Conservation (phyloP, 2,888 invertebrate genomes). For the Archaeoteleia sp. region DNA sequence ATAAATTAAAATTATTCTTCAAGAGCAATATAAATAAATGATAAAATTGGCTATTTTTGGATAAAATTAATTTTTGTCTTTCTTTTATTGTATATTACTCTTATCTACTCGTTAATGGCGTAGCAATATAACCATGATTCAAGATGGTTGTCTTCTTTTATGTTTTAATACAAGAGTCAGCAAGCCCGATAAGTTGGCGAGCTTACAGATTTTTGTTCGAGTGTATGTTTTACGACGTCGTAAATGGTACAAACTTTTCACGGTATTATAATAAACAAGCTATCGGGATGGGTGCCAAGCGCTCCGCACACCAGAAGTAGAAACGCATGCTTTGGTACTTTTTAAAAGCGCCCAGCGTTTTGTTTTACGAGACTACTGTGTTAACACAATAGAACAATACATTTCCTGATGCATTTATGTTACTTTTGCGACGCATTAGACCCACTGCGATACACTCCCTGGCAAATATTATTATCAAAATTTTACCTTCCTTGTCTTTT, state of each 20-base stretch:
- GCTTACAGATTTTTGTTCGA: conserved; percentile 36
- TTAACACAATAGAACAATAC: conserved; percentile 44
- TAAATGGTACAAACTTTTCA: conserved; percentile 49
- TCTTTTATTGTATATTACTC: too few relatives aligned
- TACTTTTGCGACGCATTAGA: conserved; percentile 21
- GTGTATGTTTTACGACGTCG: conserved; percentile 41
- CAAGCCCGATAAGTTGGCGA: conserved; percentile 31
- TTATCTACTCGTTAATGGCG: too few relatives aligned
- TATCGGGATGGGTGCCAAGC: conserved; percentile 51
- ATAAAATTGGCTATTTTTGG: too few relatives aligned
- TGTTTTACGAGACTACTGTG: conserved; percentile 35
- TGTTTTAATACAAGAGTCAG: too few relatives aligned
- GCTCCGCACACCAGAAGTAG: conserved; percentile 35
- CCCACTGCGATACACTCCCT: conserved; percentile 13
- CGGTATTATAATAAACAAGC: conserved; percentile 52
- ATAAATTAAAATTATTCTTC: too few relatives aligned
- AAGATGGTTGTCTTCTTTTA: too few relatives aligned
- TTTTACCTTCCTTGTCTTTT: background rate
- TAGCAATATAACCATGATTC: too few relatives aligned
- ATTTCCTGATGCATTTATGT: conserved; percentile 38
- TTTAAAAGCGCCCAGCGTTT: conserved; percentile 40
- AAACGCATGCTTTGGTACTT: conserved; percentile 39
- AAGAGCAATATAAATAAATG: too few relatives aligned
- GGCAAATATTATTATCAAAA: conserved; percentile 9
- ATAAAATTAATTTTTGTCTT: too few relatives aligned